Conservation (phyloP, 2,888 invertebrate genomes). For the Eucera pruinosa region DNA sequence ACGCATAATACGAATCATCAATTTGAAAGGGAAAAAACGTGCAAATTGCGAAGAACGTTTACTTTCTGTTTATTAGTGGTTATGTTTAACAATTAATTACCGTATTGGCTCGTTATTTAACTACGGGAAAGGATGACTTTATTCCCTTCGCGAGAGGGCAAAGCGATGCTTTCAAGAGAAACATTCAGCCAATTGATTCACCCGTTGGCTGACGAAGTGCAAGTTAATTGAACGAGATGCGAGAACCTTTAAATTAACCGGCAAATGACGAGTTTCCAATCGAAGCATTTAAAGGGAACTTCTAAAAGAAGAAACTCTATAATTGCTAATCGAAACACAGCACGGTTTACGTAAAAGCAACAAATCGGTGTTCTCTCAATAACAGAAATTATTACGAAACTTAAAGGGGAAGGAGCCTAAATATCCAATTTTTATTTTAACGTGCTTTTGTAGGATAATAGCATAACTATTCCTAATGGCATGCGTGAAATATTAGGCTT, state of each 20-base stretch:
- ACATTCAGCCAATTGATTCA: slow-evolving; percentile 40
- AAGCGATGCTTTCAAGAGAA: slow-evolving; percentile 20
- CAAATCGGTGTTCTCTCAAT: too few species aligned
- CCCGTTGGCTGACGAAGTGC: slow-evolving; percentile 17
- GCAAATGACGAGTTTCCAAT: slow-evolving; percentile 3
- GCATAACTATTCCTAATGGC: too few species aligned
- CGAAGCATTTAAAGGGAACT: slow-evolving; percentile 2
- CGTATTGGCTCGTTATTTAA: slow-evolving; percentile 16
- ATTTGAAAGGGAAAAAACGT: too few species aligned
- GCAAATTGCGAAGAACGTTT: too few species aligned
- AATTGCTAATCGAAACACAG: not conserved
- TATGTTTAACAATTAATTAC: slow-evolving; percentile 33
- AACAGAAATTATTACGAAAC: too few species aligned
- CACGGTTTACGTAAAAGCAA: not conserved
- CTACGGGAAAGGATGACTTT: slow-evolving; percentile 13
- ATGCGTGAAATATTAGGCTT: too few species aligned
- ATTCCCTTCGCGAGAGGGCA: slow-evolving; percentile 5
- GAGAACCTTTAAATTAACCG: slow-evolving; percentile 21
- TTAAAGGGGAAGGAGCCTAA: too few species aligned
- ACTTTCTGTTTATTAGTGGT: too few species aligned
- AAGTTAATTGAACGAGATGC: slow-evolving; percentile 45
- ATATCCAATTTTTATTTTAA: too few species aligned
- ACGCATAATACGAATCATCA: too few species aligned
- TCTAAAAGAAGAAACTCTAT: too few species aligned
- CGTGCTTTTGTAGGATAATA: too few species aligned